Base-by-base conservation (phyloP, 2,113 vertebrate species). In the Cyprinus carpio region DNA sequence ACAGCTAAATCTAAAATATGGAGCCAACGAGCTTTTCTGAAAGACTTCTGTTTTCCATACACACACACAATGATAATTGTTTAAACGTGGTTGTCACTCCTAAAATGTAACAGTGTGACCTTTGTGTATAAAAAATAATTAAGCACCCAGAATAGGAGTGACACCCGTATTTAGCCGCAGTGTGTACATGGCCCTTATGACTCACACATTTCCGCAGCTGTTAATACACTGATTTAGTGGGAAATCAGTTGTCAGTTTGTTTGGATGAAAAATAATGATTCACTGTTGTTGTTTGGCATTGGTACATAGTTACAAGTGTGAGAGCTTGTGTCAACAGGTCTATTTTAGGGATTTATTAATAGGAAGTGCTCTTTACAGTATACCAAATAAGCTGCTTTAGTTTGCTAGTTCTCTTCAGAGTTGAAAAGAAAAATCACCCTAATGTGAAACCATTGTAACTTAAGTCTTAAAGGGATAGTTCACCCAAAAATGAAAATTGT, bases 231-330 rank as follows among this genome's bases (percentile, higher is more conserved):
- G 11, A 64, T 64, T 43, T 15, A 16, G 15, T 64, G n/a, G 5
- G 12, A 16, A 64, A 27, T 37, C 54, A 60, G 10, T 43, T 46
- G 13, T 75, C 16, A n/a, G 40, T 76, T 77, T 74, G 29, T 40
- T 83, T 69, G 69, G 27, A 37, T 43, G 27, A 40, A 37, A 83
- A 58, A 16, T 67, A 46, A 56, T 77, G 72, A 77, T 18, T 83
- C 82, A 75, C 54, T 25, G 31, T 56, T 65, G 56, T 64, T 67
- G 56, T 75, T 40, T 31, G 37, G 40, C 23, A 49, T 62, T 25
- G 23, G 8, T 54, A 18, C 27, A 54, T 40, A 64, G 58, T 64
- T 6, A 18, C 34, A 43, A 62, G 77, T 80, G 13, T 80, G 58
- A 64, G 58, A 64, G 58, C 37, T 40, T 0, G 7, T 25, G 34